A percentile compares a stretch with the other conserved stretches of the same genome.
Evolutionary conservation across 2,888 invertebrate species (phyloP).

Genomic region (Cephus spinipes): DNA sequence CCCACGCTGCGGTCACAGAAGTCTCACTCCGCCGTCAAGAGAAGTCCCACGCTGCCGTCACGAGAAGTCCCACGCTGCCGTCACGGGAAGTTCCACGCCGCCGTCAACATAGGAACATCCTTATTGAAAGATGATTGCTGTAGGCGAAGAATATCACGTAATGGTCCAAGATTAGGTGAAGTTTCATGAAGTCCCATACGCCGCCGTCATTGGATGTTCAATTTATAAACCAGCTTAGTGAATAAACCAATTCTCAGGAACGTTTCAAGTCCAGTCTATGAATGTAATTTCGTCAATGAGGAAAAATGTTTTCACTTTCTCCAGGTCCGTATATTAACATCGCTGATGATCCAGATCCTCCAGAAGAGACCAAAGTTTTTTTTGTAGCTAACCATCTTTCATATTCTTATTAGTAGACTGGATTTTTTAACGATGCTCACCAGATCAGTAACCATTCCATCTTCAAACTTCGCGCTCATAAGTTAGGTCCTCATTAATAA

Average conservation of each 20-base stretch:
- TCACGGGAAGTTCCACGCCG: no score
- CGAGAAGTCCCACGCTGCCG: no score
- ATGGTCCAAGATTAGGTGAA: no score
- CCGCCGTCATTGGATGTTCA: neutral
- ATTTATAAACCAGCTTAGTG: neutral
- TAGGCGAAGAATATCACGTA: no score
- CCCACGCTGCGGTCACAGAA: no score
- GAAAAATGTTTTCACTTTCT: neutral
- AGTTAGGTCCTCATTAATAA: neutral
- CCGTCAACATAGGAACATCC: no score
- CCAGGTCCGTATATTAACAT: neutral
- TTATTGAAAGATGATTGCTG: no score
- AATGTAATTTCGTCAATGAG: neutral
- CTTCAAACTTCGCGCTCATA: neutral
- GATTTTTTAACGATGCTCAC: neutral
- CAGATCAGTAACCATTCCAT: neutral
- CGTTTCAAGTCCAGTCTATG: neutral
- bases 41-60: no score
- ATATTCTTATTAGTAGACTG: neutral
- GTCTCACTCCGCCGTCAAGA: no score
- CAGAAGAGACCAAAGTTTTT: neutral
- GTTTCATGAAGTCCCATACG: neutral
- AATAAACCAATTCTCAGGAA: neutral
- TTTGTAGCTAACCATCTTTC: neutral
- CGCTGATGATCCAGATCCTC: neutral